Conservation (phyloP, 2,797 vertebrate species). For the Micromesistius poutassou region DNA sequence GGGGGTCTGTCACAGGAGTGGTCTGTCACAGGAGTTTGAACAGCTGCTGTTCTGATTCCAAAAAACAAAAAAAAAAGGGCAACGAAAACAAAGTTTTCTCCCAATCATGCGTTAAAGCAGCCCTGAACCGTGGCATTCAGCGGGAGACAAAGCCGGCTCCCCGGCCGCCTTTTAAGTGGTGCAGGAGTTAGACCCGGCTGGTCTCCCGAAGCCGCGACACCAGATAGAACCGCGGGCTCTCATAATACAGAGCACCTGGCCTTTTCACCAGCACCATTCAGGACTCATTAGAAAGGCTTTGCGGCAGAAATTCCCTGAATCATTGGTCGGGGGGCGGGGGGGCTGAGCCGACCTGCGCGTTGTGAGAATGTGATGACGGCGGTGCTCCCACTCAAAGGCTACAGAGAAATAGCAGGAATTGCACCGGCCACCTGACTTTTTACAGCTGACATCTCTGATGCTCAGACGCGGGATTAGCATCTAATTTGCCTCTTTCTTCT, state of each 20-base stretch:
- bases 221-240: slow-evolving; percentile 43
- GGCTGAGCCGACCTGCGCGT: slow-evolving; percentile 35
- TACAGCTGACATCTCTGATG: slow-evolving; percentile 72
- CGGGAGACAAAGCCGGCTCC: slow-evolving; percentile 51
- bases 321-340: slow-evolving; percentile 15
- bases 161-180: slow-evolving; percentile 68
- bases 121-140: slow-evolving; percentile 67
- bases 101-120: slow-evolving; percentile 72
- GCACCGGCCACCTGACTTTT: slow-evolving; percentile 69
- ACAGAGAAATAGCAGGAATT: slow-evolving; percentile 69
- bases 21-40: too few relatives aligned
- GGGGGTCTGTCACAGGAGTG: too few relatives aligned
- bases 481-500: slow-evolving; percentile 73
- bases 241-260: slow-evolving; percentile 73
- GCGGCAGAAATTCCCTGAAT: slow-evolving; percentile 54
- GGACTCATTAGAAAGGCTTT: slow-evolving; percentile 44
- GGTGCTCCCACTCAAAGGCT: slow-evolving; percentile 63
- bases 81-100: slow-evolving; percentile 51
- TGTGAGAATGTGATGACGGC: slow-evolving; percentile 59
- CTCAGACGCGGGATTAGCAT: slow-evolving; percentile 71
- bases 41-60: neutral
- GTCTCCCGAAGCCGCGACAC: slow-evolving; percentile 38
- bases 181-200: slow-evolving; percentile 59
- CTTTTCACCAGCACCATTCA: slow-evolving; percentile 67
- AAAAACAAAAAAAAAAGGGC: neutral